phyloP scores from a whole-genome alignment of 1,140 invertebrate species.

The Coptotermes formosanus region DNA sequence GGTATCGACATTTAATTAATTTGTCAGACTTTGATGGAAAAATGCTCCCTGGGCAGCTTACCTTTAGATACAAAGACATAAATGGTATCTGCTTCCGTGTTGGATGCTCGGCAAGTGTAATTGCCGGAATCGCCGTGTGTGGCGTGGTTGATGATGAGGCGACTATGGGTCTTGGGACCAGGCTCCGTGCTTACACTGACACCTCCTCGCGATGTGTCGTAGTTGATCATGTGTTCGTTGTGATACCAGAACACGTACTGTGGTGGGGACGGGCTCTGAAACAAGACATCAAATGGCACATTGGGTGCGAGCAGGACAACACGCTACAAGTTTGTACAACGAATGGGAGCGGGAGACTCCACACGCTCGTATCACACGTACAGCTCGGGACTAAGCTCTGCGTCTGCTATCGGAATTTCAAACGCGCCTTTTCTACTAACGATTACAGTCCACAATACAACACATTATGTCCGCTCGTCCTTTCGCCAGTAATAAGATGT shows the following conservation, averaged over 20 bases:
- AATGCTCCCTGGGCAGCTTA: constrained; percentile 33
- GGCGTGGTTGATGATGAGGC: constrained; percentile 45
- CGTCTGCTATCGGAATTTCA: too few species aligned
- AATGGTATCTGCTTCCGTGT: constrained; percentile 50
- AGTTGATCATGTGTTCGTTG: constrained; percentile 48
- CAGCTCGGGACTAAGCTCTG: too few species aligned
- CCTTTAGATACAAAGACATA: constrained; percentile 48
- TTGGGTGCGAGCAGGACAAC: not conserved
- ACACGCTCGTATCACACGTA: not conserved
- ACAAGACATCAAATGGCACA: constrained; percentile 31
- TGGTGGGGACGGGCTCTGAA: constrained; percentile 47
- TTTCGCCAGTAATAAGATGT: too few species aligned
- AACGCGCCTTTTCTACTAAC: too few species aligned
- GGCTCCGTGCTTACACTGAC: constrained; percentile 45
- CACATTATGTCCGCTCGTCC: too few species aligned
- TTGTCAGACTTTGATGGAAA: too few species aligned
- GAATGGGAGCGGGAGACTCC: not conserved
- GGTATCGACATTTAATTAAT: too few species aligned
- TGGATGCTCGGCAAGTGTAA: constrained; percentile 50
- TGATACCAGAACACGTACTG: constrained; percentile 53
- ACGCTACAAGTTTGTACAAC: not conserved
- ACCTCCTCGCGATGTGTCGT: constrained; percentile 43
- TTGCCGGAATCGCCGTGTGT: constrained; percentile 47
- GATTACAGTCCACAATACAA: too few species aligned
- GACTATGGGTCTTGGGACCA: constrained; percentile 45